Percentiles rank a stretch among this genome's conserved stretches.
These are phyloP conservation scores for Argya squamiceps DNA, from an alignment of 2,797 vertebrate species.

Conservation along the genomic window DNA sequence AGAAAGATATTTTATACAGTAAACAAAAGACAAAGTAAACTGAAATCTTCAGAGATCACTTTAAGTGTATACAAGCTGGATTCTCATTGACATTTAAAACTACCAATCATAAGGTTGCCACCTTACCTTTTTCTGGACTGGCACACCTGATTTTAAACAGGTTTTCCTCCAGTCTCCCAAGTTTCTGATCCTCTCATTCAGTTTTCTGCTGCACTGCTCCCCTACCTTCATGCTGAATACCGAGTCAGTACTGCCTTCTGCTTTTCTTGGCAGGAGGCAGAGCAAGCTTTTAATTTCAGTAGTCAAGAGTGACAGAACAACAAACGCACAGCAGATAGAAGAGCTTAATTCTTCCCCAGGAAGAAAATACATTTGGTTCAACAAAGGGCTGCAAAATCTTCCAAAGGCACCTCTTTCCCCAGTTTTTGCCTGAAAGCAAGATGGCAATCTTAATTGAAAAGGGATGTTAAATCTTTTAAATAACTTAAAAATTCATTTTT, in stretches of 20 bases:
- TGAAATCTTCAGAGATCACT: conserved; percentile 72
- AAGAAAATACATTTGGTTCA: conserved; percentile 62
- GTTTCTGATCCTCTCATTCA: conserved; percentile 37
- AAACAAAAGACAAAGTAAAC: conserved; percentile 74
- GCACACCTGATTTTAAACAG: conserved; percentile 56
- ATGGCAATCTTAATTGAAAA: conserved; percentile 81
- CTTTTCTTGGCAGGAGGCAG: conserved; percentile 54
- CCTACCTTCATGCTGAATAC: conserved; percentile 35
- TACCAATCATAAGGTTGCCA: conserved; percentile 79
- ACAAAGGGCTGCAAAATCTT: conserved; percentile 43
- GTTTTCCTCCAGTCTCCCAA: conserved; percentile 41
- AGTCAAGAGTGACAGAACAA: conserved; percentile 56
- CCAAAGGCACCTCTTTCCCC: conserved; percentile 50
- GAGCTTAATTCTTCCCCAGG: conserved; percentile 66
- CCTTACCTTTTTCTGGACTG: conserved; percentile 68
- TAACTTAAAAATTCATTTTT: conserved; percentile 80
- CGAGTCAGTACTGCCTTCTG: conserved; percentile 19
- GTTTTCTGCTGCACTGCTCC: conserved; percentile 27
- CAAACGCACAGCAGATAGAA: conserved; percentile 53
- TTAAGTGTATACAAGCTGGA: conserved; percentile 55
- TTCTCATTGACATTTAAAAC: conserved; percentile 72
- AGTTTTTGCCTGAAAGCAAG: conserved; percentile 73
- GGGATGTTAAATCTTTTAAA: conserved; percentile 77
- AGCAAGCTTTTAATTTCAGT: conserved; percentile 45
- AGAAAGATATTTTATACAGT: conserved; percentile 63